A percentile compares a stretch with the other conserved stretches of the same genome.
Evolutionary conservation across 2,888 invertebrate species (phyloP).

Genomic region (Nomada hirtipes): DNA sequence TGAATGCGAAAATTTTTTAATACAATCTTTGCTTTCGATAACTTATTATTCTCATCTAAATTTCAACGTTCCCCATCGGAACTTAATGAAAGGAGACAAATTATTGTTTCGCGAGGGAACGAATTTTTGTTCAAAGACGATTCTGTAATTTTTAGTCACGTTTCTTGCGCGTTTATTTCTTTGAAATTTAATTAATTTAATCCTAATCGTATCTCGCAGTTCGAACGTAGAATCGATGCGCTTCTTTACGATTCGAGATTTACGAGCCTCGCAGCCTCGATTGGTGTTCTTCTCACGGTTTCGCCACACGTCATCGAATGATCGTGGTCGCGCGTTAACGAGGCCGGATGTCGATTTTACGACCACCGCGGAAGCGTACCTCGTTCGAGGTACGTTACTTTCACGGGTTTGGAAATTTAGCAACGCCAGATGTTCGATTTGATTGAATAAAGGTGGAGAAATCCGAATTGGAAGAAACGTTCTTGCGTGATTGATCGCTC

Average conservation of each 20-base stretch:
- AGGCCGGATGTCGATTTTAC: conserved; percentile 32
- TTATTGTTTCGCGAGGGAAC: too few relatives aligned
- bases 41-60: too few relatives aligned
- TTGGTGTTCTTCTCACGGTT: conserved; percentile 53
- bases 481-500: background rate
- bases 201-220: background rate
- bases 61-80: too few relatives aligned
- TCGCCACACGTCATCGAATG: conserved; percentile 44
- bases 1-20: background rate
- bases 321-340: conserved; percentile 44
- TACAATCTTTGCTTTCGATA: too few relatives aligned
- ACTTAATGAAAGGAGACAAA: too few relatives aligned
- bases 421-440: conserved; percentile 2
- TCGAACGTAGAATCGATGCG: conserved; percentile 4
- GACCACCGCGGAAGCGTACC: background rate
- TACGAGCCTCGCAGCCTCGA: conserved; percentile 35
- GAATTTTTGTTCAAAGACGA: too few relatives aligned
- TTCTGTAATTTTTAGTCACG: too few relatives aligned
- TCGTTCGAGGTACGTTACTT: background rate
- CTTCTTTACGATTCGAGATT: conserved; percentile 42
- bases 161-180: too few relatives aligned
- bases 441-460: conserved; percentile 8
- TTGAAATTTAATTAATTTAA: background rate
- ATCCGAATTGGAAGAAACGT: background rate
- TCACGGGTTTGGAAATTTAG: background rate